Evolutionary conservation across 2,113 vertebrate genomes (phyloP).

Genomic region (Amphiprion percula): DNA sequence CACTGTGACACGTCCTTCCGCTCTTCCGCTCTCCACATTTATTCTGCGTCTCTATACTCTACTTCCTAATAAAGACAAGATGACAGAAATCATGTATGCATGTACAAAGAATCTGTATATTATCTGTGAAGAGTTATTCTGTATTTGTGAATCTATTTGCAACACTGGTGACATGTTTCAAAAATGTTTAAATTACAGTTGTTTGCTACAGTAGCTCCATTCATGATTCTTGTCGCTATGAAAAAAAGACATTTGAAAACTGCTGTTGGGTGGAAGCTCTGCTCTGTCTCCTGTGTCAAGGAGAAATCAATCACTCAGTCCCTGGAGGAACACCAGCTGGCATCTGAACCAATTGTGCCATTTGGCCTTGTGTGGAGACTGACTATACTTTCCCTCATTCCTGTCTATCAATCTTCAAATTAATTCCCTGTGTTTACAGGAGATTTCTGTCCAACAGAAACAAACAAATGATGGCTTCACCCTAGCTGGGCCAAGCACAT

Average conservation of each 20-base stretch:
- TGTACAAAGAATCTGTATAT: background rate
- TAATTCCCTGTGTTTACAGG: constrained; percentile 61
- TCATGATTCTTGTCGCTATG: constrained; percentile 30
- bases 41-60: background rate
- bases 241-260: constrained; percentile 42
- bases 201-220: constrained; percentile 46
- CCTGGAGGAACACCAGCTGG: constrained; percentile 74
- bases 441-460: constrained; percentile 42
- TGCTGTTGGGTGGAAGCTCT: constrained; percentile 38
- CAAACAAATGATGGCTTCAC: constrained; percentile 43
- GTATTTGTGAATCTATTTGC: constrained; percentile 37
- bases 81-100: constrained; percentile 25
- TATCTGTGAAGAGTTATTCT: constrained; percentile 11
- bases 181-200: constrained; percentile 48
- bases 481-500: constrained; percentile 29
- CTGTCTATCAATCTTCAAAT: constrained; percentile 72
- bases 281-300: constrained; percentile 67
- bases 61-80: constrained; percentile 18
- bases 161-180: constrained; percentile 33
- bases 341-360: constrained; percentile 63
- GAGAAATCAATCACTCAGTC: constrained; percentile 76
- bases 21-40: background rate
- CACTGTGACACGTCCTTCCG: background rate
- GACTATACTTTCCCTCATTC: constrained; percentile 53
- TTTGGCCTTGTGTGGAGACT: constrained; percentile 61